A percentile compares a stretch with the other conserved stretches of the same genome.
Evolutionary conservation across 2,797 vertebrate species (phyloP).

Genomic region (Austrolebias charrua): DNA sequence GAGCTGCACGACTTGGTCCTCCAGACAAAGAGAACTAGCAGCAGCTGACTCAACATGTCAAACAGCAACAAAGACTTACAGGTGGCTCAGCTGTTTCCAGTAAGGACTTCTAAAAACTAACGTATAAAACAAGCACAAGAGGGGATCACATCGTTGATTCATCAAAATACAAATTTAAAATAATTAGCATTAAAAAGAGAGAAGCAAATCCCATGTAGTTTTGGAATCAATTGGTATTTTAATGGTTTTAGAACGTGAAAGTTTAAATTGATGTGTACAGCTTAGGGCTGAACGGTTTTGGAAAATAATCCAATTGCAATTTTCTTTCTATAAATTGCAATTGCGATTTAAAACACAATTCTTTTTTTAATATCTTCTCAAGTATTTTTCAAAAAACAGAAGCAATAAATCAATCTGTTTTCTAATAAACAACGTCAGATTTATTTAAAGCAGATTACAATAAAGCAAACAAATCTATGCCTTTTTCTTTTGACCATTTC

Average conservation of each 20-base stretch:
- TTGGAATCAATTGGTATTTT: not conserved
- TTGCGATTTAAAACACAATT: no score
- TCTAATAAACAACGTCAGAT: no score
- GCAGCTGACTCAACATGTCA: constrained; percentile 35
- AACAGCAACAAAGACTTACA: constrained; percentile 9
- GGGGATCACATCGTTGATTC: not conserved
- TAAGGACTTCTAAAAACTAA: not conserved
- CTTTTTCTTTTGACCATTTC: no score
- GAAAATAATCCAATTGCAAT: no score
- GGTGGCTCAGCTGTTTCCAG: not conserved
- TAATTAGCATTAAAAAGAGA: not conserved
- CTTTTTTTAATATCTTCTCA: no score
- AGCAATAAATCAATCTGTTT: no score
- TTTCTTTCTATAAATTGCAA: no score
- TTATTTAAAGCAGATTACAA: no score
- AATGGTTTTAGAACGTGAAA: not conserved
- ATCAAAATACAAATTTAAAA: not conserved
- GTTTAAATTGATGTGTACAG: constrained; percentile 15
- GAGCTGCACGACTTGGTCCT: constrained; percentile 56
- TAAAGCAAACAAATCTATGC: no score
- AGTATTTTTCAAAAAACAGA: no score
- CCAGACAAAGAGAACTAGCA: constrained; percentile 67
- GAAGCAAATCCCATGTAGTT: not conserved
- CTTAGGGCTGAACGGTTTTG: no score
- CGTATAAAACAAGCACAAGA: not conserved